phyloP scores from a whole-genome alignment of 2,113 vertebrate genomes.

The Channa maculata region DNA sequence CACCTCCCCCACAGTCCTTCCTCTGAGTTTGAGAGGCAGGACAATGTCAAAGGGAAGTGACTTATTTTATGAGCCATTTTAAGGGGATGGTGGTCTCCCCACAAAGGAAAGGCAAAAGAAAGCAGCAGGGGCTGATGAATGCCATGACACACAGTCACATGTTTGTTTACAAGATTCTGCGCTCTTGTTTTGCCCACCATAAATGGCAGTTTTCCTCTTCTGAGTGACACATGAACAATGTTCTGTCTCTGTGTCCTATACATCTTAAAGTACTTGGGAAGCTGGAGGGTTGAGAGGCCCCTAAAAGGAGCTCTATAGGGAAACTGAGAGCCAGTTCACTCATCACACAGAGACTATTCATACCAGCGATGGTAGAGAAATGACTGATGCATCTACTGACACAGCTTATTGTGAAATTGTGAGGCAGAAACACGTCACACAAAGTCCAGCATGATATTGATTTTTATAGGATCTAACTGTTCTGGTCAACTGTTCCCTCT shows the following conservation, averaged over 20 bases:
- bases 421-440: conserved; percentile 25
- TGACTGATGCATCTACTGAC: conserved; percentile 34
- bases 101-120: conserved; percentile 62
- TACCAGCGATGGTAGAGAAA: conserved; percentile 30
- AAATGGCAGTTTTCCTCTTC: conserved; percentile 63
- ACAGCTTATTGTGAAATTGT: conserved; percentile 19
- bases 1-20: conserved; percentile 72
- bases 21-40: conserved; percentile 73
- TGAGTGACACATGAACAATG: conserved; percentile 55
- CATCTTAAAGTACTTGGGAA: conserved; percentile 52
- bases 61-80: conserved; percentile 84
- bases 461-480: conserved; percentile 27
- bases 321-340: conserved; percentile 31
- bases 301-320: conserved; percentile 39
- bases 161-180: conserved; percentile 77
- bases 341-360: conserved; percentile 55
- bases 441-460: conserved; percentile 12
- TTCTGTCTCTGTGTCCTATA: conserved; percentile 40
- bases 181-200: conserved; percentile 68
- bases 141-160: conserved; percentile 67
- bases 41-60: conserved; percentile 82
- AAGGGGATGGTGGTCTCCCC: conserved; percentile 67
- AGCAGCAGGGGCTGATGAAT: conserved; percentile 60
- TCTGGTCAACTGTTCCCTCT: conserved; percentile 8
- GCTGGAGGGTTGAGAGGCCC: conserved; percentile 32